Percentiles rank a stretch among this genome's conserved stretches.
Evolutionary conservation across 2,113 vertebrate species (phyloP).

Genomic region (Indicator maculatus): DNA sequence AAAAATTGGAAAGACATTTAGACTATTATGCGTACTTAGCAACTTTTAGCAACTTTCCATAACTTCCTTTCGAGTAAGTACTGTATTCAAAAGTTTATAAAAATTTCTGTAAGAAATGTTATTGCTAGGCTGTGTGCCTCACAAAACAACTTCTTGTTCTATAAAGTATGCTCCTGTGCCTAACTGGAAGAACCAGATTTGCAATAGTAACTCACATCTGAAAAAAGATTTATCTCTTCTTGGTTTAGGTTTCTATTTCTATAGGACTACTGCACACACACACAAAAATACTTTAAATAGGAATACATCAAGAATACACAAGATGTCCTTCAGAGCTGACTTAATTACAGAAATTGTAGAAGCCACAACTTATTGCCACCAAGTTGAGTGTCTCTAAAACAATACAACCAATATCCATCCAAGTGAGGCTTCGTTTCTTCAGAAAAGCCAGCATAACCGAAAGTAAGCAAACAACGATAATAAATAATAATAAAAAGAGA

Average conservation of each 20-base stretch:
- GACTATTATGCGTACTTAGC: not conserved
- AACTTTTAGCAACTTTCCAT: not conserved
- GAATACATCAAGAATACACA: not conserved
- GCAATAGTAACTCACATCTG: not conserved
- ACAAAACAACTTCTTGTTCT: not conserved
- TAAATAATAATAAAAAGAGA: not conserved
- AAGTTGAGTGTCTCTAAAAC: not conserved
- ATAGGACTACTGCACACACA: not conserved
- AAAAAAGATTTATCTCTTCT: not conserved
- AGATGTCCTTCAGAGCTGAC: not conserved
- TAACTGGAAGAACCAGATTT: not conserved
- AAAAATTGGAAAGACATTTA: not conserved
- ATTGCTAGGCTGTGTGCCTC: not conserved
- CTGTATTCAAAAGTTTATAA: not conserved
- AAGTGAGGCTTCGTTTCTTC: not conserved
- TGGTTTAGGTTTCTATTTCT: not conserved
- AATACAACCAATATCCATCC: not conserved
- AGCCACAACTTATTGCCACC: not conserved
- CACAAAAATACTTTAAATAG: not conserved
- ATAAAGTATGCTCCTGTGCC: not conserved
- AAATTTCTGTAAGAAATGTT: not conserved
- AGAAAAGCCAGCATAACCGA: not conserved
- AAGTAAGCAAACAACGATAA: not conserved
- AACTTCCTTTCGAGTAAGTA: not conserved
- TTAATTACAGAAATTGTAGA: not conserved